A percentile compares a stretch with the other conserved stretches of the same genome.
Conservation (phyloP, 2,888 invertebrate species). For the Caenorhabditis angaria region DNA sequence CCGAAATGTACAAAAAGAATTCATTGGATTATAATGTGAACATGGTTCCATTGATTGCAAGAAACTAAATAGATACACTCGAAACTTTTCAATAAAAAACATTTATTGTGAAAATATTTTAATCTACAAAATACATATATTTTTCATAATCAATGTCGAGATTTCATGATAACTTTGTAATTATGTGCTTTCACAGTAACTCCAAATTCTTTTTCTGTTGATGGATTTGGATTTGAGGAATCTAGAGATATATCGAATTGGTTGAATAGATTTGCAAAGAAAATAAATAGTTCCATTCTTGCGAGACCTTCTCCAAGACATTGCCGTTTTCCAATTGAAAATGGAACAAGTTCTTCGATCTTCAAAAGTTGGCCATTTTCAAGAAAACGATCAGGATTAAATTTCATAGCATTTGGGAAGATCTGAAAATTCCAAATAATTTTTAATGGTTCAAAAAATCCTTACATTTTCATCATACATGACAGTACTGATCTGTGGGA, state of each 20-base stretch:
- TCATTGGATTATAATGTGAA: constrained; percentile 32
- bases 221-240: constrained; percentile 14
- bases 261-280: constrained; percentile 48
- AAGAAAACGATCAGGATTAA: constrained; percentile 38
- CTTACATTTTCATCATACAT: constrained; percentile 30
- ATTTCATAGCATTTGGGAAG: constrained; percentile 44
- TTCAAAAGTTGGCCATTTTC: constrained; percentile 29
- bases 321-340: constrained; percentile 52
- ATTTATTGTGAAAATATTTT: too few relatives aligned
- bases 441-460: background rate
- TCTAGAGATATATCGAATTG: constrained; percentile 35
- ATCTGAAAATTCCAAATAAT: constrained; percentile 17
- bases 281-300: constrained; percentile 46
- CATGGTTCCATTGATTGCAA: constrained; percentile 24
- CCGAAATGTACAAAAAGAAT: constrained; percentile 18
- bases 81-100: too few relatives aligned
- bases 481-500: constrained; percentile 47
- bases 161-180: constrained; percentile 27
- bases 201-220: constrained; percentile 29
- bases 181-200: constrained; percentile 35
- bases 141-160: constrained; percentile 13
- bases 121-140: too few relatives aligned
- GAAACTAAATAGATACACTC: background rate
- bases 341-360: constrained; percentile 46
- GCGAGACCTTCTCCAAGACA: constrained; percentile 54